Conservation (phyloP, 2,113 vertebrate genomes). For the Penelope pileata region DNA sequence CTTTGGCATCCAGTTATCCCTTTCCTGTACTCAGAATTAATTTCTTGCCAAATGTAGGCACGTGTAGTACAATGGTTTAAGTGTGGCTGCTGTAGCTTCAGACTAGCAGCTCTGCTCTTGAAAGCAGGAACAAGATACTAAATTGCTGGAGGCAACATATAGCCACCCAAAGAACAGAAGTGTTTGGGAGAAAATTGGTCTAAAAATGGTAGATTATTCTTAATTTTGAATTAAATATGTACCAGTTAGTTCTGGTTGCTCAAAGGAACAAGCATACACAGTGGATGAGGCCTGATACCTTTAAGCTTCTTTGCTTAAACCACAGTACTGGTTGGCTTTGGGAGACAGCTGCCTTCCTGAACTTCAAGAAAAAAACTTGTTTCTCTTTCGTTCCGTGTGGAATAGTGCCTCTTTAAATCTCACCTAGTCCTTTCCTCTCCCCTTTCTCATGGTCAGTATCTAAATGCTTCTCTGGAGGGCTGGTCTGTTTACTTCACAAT, state of each 20-base stretch:
- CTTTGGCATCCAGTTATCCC: background rate
- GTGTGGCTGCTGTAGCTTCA: background rate
- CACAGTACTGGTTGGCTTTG: background rate
- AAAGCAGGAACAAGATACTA: background rate
- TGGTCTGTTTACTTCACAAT: background rate
- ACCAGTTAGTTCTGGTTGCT: background rate
- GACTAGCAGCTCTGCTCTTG: background rate
- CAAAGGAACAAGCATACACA: background rate
- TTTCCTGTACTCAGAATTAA: background rate
- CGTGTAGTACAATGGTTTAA: too few relatives aligned
- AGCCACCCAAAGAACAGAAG: background rate
- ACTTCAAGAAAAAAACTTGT: too few relatives aligned
- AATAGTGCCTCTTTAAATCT: background rate
- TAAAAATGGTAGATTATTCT: fast-evolving
- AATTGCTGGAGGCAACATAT: background rate
- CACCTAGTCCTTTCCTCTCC: background rate
- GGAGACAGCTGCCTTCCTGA: background rate
- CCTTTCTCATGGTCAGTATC: background rate
- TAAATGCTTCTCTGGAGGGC: background rate
- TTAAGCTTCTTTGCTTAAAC: background rate
- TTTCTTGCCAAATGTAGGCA: background rate
- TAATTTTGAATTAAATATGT: background rate
- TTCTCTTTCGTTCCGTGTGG: background rate
- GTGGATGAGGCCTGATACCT: background rate
- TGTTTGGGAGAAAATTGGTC: background rate